A percentile compares a stretch with the other conserved stretches of the same genome.
Conservation (phyloP, 1,140 invertebrate species). For the Leptinotarsa texana region DNA sequence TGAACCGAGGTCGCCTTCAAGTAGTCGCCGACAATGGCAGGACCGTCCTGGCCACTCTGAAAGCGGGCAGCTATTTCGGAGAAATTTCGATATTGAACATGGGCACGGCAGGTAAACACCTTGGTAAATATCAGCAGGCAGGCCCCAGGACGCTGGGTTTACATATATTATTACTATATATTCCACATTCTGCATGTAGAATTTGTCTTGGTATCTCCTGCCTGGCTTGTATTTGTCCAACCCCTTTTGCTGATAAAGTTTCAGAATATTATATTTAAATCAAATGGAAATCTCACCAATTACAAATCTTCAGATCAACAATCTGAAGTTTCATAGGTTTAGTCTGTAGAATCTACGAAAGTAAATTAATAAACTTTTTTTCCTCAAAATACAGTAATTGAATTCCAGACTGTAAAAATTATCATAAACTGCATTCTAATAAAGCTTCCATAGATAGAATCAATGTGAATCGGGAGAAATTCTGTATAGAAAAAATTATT, state of each 20-base stretch:
- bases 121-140: slow-evolving; percentile 83
- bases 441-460: no score
- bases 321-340: no score
- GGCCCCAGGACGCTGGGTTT: slow-evolving; percentile 32
- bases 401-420: no score
- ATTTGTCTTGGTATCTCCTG: slow-evolving; percentile 30
- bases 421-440: no score
- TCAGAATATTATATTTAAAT: no score
- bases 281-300: no score
- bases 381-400: no score
- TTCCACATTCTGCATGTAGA: slow-evolving; percentile 33
- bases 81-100: slow-evolving; percentile 99
- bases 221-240: slow-evolving; percentile 45
- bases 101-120: slow-evolving; percentile 97
- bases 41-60: slow-evolving; percentile 93
- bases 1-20: slow-evolving; percentile 92
- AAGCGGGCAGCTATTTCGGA: slow-evolving; percentile 98
- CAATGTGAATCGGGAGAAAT: no score
- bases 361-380: no score
- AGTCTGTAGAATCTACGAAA: no score
- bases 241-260: not conserved
- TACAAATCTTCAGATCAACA: no score
- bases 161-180: slow-evolving; percentile 19
- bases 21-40: slow-evolving; percentile 97
- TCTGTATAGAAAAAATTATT: no score